Evolutionary conservation across 2,113 vertebrate species (phyloP).

Genomic region (Datnioides undecimradiatus): DNA sequence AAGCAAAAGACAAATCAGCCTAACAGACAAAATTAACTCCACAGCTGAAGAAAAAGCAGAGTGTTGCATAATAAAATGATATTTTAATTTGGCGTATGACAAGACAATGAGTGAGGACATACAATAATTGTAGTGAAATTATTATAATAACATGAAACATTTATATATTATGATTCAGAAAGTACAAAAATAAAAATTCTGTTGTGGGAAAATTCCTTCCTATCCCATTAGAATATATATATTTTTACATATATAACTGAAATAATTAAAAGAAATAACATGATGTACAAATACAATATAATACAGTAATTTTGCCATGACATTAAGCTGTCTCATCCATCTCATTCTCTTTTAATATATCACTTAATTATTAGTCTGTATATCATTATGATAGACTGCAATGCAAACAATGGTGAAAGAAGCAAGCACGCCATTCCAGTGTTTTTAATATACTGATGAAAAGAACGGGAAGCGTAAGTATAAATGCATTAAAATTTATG

Average conservation of each 20-base stretch:
- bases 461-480: conserved; percentile 37
- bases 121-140: conserved; percentile 72
- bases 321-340: conserved; percentile 14
- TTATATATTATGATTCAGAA: conserved; percentile 83
- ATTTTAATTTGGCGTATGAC: conserved; percentile 71
- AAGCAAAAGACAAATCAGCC: conserved; percentile 12
- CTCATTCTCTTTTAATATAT: conserved; percentile 11
- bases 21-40: not conserved
- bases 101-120: conserved; percentile 47
- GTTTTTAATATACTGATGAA: conserved; percentile 49
- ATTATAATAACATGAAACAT: conserved; percentile 71
- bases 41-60: not conserved
- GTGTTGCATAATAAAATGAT: conserved; percentile 42
- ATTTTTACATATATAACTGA: conserved; percentile 37
- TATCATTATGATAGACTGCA: conserved; percentile 32
- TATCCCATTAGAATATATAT: conserved; percentile 58
- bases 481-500: conserved; percentile 36
- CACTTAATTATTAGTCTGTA: conserved; percentile 14
- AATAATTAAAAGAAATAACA: conserved; percentile 49
- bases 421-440: conserved; percentile 43
- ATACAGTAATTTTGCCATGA: conserved; percentile 38
- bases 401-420: conserved; percentile 39
- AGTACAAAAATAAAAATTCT: conserved; percentile 87
- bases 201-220: conserved; percentile 66
- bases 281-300: conserved; percentile 46